Evolutionary conservation across 53 echinoderm and acorn worm species (phyloP), one percentile per base, ranked within the genome.

Genomic region (Echinometra lucunter): DNA sequence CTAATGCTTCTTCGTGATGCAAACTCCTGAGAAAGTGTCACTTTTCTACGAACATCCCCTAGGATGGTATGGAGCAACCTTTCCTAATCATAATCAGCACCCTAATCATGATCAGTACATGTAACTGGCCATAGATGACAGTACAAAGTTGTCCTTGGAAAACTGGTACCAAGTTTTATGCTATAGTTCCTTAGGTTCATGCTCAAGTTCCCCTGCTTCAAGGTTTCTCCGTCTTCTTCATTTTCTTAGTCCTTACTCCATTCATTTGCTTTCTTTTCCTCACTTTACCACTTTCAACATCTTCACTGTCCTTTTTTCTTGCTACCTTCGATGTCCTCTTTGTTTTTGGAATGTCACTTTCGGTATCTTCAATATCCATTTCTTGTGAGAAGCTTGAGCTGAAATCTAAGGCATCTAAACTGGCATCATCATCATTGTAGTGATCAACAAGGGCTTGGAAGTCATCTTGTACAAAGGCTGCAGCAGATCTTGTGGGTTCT

Each of bases 401-500:
- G 57, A 89, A 89, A 60, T 57, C 89, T 19, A 89, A 37, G 23
- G n/a, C 89, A 47, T 58, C 89, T 60, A 37, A 15, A 38, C 19
- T 37, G 35, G 18, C 58, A 32, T 60, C 89, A 38, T 58, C 60
- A 58, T 89, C 58, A n/a, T 38, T n/a, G n/a, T n/a, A 60, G 25
- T 23, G 89, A 49, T 60, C 89, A 15, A 95, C 88, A 2, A 93
- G 72, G 17, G 70, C 66, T 34, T 94, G 95, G 53, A 96, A 94
- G 60, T 96, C 94, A 44, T 95, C 88, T 74, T 96, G 96, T 34
- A 96, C 45, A 27, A 95, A 95, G 74, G 94, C 58, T 78, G 88
- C 10, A 11, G 37, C 63, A 58, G 89, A 30, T 89, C 27, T 58
- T 58, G 89, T 23, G 8, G 23, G 38, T 1, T 19, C 38, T 6